A percentile compares a stretch with the other conserved stretches of the same genome.
phyloP scores from a whole-genome alignment of 2,113 vertebrate species.

The Tragulus kanchil region DNA sequence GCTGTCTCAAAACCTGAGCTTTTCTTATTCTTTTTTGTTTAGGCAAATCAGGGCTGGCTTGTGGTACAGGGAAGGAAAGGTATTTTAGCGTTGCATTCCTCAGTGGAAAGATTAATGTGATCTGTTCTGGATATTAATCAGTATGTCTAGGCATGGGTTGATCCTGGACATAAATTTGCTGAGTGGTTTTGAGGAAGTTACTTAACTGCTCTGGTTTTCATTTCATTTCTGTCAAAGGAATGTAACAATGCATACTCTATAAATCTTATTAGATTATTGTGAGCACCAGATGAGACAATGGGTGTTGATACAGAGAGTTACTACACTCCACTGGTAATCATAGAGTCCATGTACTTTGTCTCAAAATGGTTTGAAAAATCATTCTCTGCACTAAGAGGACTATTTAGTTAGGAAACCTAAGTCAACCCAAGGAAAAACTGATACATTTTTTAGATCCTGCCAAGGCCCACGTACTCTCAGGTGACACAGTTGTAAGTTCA shows the following conservation, averaged over 20 bases:
- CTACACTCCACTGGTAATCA: background rate
- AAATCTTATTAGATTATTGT: background rate
- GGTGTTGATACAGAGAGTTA: background rate
- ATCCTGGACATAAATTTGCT: background rate
- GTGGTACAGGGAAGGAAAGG: background rate
- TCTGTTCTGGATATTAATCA: background rate
- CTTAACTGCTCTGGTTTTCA: background rate
- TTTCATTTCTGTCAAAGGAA: constrained; percentile 21
- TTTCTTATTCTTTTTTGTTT: background rate
- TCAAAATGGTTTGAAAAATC: constrained; percentile 26
- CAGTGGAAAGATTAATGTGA: background rate
- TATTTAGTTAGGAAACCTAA: background rate
- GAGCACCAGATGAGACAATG: background rate
- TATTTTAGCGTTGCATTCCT: background rate
- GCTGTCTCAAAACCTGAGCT: background rate
- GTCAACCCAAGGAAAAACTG: background rate
- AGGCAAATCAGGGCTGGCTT: background rate
- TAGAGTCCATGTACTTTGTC: constrained; percentile 11
- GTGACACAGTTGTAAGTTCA: constrained; percentile 23
- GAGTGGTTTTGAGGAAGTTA: background rate
- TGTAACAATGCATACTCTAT: background rate
- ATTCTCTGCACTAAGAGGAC: background rate
- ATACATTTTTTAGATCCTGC: background rate
- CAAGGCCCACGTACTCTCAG: background rate
- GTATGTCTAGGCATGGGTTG: background rate